Evolutionary conservation across 2,113 vertebrate genomes (phyloP).

Genomic region (Corythornis vintsioides): DNA sequence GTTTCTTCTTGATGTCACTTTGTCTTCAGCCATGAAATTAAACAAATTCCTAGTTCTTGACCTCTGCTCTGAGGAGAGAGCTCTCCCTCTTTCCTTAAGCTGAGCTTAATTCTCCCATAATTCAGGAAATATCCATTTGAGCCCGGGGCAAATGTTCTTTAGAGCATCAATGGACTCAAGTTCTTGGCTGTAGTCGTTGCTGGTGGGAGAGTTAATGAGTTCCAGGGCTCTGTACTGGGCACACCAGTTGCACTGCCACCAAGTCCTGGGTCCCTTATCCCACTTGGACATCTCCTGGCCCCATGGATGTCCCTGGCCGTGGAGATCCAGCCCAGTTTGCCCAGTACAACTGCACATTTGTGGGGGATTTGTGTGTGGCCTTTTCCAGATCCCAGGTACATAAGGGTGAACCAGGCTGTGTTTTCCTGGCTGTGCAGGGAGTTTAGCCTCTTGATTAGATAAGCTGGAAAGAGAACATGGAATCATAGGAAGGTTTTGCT

Average conservation of each 20-base stretch:
- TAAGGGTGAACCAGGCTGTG: neutral
- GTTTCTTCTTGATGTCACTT: neutral
- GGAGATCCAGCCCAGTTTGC: rapidly evolving
- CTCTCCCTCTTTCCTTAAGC: neutral
- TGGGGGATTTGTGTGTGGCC: neutral
- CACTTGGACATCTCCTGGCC: rapidly evolving
- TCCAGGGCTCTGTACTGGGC: neutral
- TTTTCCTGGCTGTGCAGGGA: neutral
- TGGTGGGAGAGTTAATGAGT: neutral
- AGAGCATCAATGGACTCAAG: neutral
- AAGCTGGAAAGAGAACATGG: neutral
- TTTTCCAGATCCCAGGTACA: neutral
- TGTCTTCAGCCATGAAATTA: neutral
- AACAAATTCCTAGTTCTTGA: neutral
- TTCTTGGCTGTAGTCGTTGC: neutral
- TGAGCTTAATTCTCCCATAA: neutral
- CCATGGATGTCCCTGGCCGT: neutral
- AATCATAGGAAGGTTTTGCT: neutral
- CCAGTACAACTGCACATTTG: rapidly evolving
- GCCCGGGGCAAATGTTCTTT: neutral
- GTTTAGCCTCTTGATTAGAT: neutral
- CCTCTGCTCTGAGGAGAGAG: neutral
- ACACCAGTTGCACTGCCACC: neutral
- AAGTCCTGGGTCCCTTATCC: neutral
- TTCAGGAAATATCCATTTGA: neutral